Conservation (phyloP, 1,140 invertebrate genomes). For the Pseudomyrmex concolor region DNA sequence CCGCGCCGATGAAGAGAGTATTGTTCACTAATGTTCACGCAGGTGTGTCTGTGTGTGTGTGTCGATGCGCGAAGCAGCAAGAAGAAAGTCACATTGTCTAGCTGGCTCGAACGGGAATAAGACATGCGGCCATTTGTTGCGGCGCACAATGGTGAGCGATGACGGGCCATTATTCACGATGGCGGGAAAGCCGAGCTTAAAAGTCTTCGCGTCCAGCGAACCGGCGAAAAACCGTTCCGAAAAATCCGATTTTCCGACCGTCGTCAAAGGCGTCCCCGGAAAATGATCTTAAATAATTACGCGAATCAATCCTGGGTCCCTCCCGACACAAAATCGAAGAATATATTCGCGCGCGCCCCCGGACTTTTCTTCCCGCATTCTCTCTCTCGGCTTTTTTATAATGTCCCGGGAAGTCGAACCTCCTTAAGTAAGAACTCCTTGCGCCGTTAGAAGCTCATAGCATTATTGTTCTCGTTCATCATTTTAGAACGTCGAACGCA, state of each 20-base stretch:
- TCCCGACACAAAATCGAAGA: slow-evolving; percentile 38
- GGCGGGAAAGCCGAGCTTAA: slow-evolving; percentile 46
- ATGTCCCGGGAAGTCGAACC: not conserved
- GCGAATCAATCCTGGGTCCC: slow-evolving; percentile 32
- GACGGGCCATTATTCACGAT: slow-evolving; percentile 62
- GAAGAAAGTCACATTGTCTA: slow-evolving; percentile 67
- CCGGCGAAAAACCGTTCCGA: slow-evolving; percentile 52
- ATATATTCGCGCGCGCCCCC: not conserved
- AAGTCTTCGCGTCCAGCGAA: slow-evolving; percentile 6
- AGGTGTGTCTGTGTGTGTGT: not conserved
- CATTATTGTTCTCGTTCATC: too few relatives aligned
- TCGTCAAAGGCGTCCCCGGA: not conserved
- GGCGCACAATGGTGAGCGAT: slow-evolving; percentile 59
- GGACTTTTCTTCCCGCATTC: not conserved
- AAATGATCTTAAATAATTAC: slow-evolving; percentile 64
- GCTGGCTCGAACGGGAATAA: slow-evolving; percentile 52
- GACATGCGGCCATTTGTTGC: slow-evolving; percentile 51
- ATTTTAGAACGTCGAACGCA: too few relatives aligned
- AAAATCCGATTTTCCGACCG: slow-evolving; percentile 40
- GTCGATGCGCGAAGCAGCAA: slow-evolving; percentile 5
- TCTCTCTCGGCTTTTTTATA: not conserved
- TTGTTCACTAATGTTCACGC: slow-evolving; percentile 47
- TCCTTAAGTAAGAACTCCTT: too few relatives aligned
- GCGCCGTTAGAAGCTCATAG: too few relatives aligned
- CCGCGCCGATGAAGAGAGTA: slow-evolving; percentile 47